These are phyloP conservation scores for Spicauda simplicius DNA, from an alignment of 2,888 invertebrate species.

Conservation along the genomic window DNA sequence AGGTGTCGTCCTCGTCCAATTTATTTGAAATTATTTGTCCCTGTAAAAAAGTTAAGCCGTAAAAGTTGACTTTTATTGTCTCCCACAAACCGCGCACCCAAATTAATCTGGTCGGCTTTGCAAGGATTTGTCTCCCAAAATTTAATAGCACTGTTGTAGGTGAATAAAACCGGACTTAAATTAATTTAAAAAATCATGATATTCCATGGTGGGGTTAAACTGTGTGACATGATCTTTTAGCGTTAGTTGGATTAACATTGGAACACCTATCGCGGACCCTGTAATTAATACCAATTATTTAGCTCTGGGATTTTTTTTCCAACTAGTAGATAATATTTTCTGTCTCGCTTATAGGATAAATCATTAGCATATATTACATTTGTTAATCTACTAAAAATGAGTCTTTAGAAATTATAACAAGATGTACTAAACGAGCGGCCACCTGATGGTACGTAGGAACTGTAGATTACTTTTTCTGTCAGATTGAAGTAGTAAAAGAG, in stretches of 20 bases:
- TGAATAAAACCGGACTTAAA: slow-evolving; percentile 7
- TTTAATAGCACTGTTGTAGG: slow-evolving; percentile 22
- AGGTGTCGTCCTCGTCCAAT: slow-evolving; percentile 15
- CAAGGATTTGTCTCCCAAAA: slow-evolving; percentile 23
- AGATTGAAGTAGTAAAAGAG: too few relatives aligned
- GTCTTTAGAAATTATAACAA: too few relatives aligned
- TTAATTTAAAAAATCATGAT: slow-evolving; percentile 10
- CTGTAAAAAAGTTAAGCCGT: slow-evolving; percentile 18
- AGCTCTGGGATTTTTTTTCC: too few relatives aligned
- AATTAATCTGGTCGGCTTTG: slow-evolving; percentile 45
- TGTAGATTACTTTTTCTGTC: too few relatives aligned
- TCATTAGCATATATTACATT: too few relatives aligned
- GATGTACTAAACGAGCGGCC: too few relatives aligned
- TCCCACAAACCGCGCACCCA: slow-evolving; percentile 39
- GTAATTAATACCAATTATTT: neutral
- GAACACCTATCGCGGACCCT: neutral
- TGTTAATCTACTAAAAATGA: too few relatives aligned
- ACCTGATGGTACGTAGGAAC: too few relatives aligned
- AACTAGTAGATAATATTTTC: too few relatives aligned
- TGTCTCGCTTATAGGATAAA: too few relatives aligned
- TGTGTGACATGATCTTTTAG: neutral
- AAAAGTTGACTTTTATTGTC: slow-evolving; percentile 42
- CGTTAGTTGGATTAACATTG: too few relatives aligned
- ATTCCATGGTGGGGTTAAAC: neutral
- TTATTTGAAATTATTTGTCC: slow-evolving; percentile 16